Conservation (phyloP, 2,113 vertebrate genomes). For the Larimichthys polyactis region DNA sequence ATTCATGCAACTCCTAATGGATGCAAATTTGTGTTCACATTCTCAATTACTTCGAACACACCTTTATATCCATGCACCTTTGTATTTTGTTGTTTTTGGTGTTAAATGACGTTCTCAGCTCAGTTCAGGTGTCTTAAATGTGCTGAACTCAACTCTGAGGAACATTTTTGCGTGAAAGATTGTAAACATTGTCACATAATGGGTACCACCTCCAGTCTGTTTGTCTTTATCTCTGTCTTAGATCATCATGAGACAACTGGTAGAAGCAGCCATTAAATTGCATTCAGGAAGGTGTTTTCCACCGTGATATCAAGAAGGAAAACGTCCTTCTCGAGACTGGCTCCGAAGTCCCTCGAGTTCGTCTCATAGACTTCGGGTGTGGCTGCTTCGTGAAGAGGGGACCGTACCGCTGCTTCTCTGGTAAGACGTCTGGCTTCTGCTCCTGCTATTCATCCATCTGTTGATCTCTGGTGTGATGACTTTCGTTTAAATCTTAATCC, state of each 20-base stretch:
- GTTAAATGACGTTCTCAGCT: no score
- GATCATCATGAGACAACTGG: conserved; percentile 11
- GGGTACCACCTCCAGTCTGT: background rate
- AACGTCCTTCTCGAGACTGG: background rate
- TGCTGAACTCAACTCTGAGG: background rate
- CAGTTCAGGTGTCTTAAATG: background rate
- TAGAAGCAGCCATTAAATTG: background rate
- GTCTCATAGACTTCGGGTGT: conserved; percentile 3
- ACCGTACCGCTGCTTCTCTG: background rate
- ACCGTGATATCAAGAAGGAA: background rate
- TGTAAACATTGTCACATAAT: background rate
- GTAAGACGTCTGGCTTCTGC: background rate
- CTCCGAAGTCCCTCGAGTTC: background rate
- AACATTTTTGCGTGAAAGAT: background rate
- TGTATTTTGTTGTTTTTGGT: background rate
- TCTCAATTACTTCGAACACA: no score
- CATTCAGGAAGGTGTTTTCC: background rate
- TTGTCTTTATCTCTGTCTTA: background rate
- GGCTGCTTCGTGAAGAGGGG: background rate
- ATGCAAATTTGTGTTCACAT: background rate
- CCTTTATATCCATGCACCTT: background rate
- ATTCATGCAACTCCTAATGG: background rate
- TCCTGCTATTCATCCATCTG: background rate
- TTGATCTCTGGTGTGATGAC: background rate
- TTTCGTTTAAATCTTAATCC: background rate